These are phyloP conservation scores for Siniperca scherzeri DNA, from an alignment of 2,797 vertebrate species.

Conservation along the genomic window DNA sequence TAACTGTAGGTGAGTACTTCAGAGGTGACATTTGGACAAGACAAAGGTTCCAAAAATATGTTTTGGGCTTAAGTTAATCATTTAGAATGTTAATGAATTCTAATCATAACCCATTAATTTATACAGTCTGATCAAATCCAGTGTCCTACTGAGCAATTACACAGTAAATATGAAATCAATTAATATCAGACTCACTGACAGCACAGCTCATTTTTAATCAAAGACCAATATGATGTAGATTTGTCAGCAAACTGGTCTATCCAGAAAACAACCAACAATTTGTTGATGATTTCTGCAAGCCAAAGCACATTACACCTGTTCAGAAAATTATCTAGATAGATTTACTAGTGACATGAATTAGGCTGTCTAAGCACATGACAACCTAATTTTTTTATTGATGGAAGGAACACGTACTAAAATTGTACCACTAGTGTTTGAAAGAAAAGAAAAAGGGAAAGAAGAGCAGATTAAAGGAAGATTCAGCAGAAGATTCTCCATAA, in stretches of 20 bases:
- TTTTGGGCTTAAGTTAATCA: not conserved
- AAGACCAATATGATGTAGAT: not conserved
- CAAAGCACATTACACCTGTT: not conserved
- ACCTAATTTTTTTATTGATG: not conserved
- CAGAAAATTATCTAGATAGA: not conserved
- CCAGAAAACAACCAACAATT: not conserved
- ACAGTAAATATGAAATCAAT: not conserved
- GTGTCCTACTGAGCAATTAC: not conserved
- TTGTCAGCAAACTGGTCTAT: not conserved
- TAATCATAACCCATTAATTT: not conserved
- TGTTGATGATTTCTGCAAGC: not conserved
- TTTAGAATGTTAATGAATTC: not conserved
- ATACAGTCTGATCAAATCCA: not conserved
- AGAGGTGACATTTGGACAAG: not conserved
- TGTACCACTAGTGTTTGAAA: not conserved
- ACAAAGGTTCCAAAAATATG: not conserved
- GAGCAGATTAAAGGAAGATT: not conserved
- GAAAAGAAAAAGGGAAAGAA: not conserved
- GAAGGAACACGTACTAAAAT: not conserved
- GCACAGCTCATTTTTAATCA: not conserved
- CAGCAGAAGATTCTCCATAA: not conserved
- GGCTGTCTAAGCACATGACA: not conserved
- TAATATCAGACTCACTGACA: not conserved
- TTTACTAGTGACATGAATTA: not conserved
- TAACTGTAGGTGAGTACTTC: constrained; percentile 85